These are phyloP conservation scores for Dicaeum eximium DNA, from an alignment of 2,113 vertebrate genomes.

Conservation along the genomic window DNA sequence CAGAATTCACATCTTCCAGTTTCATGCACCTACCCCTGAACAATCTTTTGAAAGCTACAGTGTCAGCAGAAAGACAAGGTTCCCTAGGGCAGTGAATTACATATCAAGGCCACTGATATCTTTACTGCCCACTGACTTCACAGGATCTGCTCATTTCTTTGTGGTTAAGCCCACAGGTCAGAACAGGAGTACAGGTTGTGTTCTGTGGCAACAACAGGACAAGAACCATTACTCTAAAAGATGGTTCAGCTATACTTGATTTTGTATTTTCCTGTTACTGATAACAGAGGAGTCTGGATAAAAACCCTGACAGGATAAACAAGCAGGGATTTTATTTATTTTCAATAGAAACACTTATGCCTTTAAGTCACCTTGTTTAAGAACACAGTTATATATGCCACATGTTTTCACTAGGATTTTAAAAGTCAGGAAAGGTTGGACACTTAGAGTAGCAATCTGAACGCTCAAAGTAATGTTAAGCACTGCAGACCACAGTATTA, in stretches of 20 bases:
- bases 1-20: not conserved
- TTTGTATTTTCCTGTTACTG: not conserved
- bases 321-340: not conserved
- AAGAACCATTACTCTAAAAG: not conserved
- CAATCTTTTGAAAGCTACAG: not conserved
- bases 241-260: not conserved
- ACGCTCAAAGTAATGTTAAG: accelerated
- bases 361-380: not conserved
- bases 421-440: not conserved
- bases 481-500: not conserved
- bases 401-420: not conserved
- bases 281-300: not conserved
- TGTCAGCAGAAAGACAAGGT: not conserved
- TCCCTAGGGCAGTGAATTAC: not conserved
- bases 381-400: not conserved
- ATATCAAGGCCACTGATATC: not conserved
- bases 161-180: not conserved
- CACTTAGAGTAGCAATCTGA: not conserved
- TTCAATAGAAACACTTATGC: not conserved
- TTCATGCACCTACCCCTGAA: not conserved
- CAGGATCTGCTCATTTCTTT: not conserved
- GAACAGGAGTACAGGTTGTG: not conserved
- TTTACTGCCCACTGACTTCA: not conserved
- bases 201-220: not conserved
- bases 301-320: not conserved